Evolutionary conservation across 2,888 invertebrate genomes (phyloP).

Genomic region (Ceramica pisi): DNA sequence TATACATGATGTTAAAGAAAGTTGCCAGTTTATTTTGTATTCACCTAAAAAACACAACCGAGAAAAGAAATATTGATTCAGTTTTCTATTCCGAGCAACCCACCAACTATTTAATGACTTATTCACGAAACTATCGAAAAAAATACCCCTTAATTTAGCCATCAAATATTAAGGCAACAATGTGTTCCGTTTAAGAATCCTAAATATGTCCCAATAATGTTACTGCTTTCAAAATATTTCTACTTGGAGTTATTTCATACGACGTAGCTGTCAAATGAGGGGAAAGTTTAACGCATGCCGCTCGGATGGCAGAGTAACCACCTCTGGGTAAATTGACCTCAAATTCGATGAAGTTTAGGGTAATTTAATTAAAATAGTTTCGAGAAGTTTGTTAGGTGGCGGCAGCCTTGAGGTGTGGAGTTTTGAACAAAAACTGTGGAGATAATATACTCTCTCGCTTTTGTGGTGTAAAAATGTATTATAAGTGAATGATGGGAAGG

Average conservation of each 20-base stretch:
- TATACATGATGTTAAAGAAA: no score
- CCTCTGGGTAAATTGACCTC: slow-evolving; percentile 46
- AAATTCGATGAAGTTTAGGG: slow-evolving; percentile 53
- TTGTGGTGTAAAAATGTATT: not conserved
- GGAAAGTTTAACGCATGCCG: slow-evolving; percentile 44
- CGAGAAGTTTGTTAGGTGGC: slow-evolving; percentile 25
- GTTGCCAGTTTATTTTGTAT: no score
- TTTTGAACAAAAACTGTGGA: slow-evolving; percentile 33
- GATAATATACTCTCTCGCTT: slow-evolving; percentile 11
- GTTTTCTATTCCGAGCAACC: not conserved
- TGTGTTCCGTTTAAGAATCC: slow-evolving; percentile 42
- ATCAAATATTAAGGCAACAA: slow-evolving; percentile 49
- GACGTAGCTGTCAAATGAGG: slow-evolving; percentile 47
- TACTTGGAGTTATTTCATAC: slow-evolving; percentile 36
- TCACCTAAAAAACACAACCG: not conserved
- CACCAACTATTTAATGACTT: slow-evolving; percentile 19
- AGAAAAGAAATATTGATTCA: not conserved
- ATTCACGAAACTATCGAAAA: slow-evolving; percentile 20
- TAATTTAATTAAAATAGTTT: slow-evolving; percentile 62
- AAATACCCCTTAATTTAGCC: slow-evolving; percentile 29
- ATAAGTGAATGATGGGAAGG: no score
- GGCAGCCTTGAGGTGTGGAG: slow-evolving; percentile 19
- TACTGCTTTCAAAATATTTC: slow-evolving; percentile 39
- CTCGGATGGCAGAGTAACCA: slow-evolving; percentile 27
- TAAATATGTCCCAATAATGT: slow-evolving; percentile 43